Percentiles rank a stretch among this genome's conserved stretches.
phyloP scores from a whole-genome alignment of 2,888 invertebrate genomes.

The Flabesymbios commensalis region DNA sequence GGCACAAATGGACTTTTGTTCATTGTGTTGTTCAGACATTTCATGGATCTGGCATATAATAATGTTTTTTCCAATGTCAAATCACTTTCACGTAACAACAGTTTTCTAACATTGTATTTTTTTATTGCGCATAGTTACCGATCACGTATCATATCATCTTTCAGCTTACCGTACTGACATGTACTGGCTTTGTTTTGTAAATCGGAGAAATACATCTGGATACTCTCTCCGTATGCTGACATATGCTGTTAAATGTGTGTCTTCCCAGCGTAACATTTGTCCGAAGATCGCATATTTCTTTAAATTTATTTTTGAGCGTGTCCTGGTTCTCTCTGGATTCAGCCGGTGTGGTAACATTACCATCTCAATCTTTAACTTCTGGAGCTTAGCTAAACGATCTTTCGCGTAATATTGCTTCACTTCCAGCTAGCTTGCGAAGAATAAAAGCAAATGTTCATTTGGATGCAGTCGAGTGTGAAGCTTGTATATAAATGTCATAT shows the following conservation, averaged over 20 bases:
- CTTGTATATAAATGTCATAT: neutral
- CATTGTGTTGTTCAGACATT: neutral
- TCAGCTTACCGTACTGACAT: slow-evolving; percentile 4
- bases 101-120: neutral
- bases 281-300: neutral
- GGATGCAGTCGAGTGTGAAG: neutral
- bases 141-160: slow-evolving; percentile 3
- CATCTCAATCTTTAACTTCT: neutral
- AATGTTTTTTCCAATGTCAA: slow-evolving; percentile 2
- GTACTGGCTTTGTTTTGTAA: neutral
- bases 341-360: neutral
- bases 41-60: neutral
- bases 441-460: neutral
- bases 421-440: slow-evolving; percentile 1
- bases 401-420: slow-evolving; percentile 1
- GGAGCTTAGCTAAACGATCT: neutral
- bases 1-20: neutral
- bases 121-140: neutral
- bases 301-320: neutral
- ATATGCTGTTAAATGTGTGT: neutral
- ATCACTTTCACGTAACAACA: slow-evolving; percentile 3
- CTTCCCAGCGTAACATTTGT: neutral
- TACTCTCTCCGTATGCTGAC: neutral
- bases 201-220: neutral
- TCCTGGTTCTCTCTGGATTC: neutral